Evolutionary conservation across 2,888 invertebrate genomes (phyloP).

Genomic region (Cyclophora punctaria): DNA sequence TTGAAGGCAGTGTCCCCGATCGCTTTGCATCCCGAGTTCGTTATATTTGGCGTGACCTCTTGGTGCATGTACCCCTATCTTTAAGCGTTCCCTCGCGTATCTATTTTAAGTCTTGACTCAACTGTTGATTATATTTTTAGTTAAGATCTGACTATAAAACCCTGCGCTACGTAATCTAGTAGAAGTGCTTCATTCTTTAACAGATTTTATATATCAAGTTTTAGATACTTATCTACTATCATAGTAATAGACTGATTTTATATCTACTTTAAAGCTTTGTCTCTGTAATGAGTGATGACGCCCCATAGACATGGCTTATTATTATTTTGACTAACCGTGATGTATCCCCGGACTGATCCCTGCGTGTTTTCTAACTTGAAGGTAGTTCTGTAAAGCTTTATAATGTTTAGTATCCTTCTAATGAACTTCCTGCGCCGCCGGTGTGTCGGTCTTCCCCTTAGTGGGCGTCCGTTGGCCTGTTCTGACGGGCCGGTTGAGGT

Average conservation of each 20-base stretch:
- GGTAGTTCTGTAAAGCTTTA: slow-evolving; percentile 33
- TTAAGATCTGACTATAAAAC: slow-evolving; percentile 32
- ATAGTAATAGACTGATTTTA: slow-evolving; percentile 27
- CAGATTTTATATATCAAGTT: slow-evolving; percentile 34
- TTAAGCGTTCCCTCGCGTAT: slow-evolving; percentile 44
- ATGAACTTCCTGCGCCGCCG: slow-evolving; percentile 35
- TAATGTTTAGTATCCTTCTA: slow-evolving; percentile 23
- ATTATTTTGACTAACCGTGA: slow-evolving; percentile 41
- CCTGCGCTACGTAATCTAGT: slow-evolving; percentile 46
- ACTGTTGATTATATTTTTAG: slow-evolving; percentile 40
- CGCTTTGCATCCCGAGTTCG: slow-evolving; percentile 65
- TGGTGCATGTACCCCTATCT: slow-evolving; percentile 69
- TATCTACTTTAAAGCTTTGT: slow-evolving; percentile 46
- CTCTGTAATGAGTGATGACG: slow-evolving; percentile 51
- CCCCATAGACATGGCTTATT: slow-evolving; percentile 61
- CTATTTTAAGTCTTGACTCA: slow-evolving; percentile 31
- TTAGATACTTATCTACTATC: slow-evolving; percentile 28
- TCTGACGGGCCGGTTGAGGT: neutral
- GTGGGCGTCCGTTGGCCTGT: slow-evolving; percentile 10
- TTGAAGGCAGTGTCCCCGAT: slow-evolving; percentile 76
- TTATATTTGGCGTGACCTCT: slow-evolving; percentile 75
- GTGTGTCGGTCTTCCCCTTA: slow-evolving; percentile 42
- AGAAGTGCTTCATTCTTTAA: slow-evolving; percentile 61
- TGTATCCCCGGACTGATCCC: slow-evolving; percentile 40
- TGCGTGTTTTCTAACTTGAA: slow-evolving; percentile 35